Percentiles rank a stretch among this genome's conserved stretches.
These are phyloP conservation scores for Lottia scabra DNA, from an alignment of 2,888 invertebrate species.

Conservation along the genomic window DNA sequence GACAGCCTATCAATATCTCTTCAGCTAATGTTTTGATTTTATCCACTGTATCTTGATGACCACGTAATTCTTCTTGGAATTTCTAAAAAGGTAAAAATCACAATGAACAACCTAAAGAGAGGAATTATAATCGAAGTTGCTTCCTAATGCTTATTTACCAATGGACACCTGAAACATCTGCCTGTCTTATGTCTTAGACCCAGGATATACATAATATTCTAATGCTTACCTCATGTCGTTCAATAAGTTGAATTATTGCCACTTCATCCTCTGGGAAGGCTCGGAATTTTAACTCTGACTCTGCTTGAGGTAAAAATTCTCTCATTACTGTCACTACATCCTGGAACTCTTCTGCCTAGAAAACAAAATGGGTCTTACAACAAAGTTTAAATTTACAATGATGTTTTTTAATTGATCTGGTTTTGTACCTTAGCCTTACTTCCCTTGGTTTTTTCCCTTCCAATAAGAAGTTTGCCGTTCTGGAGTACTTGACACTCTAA, in stretches of 20 bases:
- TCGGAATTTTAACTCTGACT: constrained; percentile 65
- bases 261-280: constrained; percentile 66
- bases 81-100: constrained; percentile 44
- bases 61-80: constrained; percentile 65
- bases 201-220: no score
- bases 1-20: constrained; percentile 65
- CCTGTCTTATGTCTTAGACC: no score
- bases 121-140: no score
- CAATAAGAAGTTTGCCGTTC: no score
- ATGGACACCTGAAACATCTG: no score
- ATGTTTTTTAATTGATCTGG: no score
- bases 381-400: no score
- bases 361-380: background rate
- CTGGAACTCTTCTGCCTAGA: constrained; percentile 68
- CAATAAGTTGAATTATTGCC: constrained; percentile 65
- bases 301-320: constrained; percentile 67
- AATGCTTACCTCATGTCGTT: constrained; percentile 62
- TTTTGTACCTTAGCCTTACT: no score
- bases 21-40: constrained; percentile 63
- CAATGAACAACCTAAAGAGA: no score
- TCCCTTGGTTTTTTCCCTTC: no score
- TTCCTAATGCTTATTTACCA: no score
- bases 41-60: constrained; percentile 64
- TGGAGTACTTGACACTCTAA: no score
- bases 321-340: constrained; percentile 65